Conservation (phyloP, 2,113 vertebrate genomes). For the Onychostoma macrolepis region DNA sequence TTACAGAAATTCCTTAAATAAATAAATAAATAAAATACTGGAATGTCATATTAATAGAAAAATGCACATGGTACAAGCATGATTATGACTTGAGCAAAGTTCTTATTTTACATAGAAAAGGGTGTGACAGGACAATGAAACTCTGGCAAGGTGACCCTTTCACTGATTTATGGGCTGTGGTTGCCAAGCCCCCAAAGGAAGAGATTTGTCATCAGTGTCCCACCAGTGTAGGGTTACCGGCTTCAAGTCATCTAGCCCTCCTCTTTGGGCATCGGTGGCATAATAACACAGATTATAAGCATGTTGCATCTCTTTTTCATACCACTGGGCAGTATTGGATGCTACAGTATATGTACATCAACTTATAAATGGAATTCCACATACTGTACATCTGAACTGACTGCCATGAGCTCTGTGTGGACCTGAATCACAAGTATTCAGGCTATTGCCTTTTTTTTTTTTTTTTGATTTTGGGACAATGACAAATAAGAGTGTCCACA, state of each 20-base stretch:
- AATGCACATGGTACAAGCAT: constrained; percentile 66
- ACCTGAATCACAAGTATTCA: background rate
- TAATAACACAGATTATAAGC: constrained; percentile 20
- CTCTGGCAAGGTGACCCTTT: constrained; percentile 76
- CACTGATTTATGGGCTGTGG: constrained; percentile 71
- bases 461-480: background rate
- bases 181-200: constrained; percentile 77
- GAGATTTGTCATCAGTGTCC: constrained; percentile 75
- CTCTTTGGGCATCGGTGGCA: constrained; percentile 68
- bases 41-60: background rate
- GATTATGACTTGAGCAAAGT: constrained; percentile 59
- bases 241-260: constrained; percentile 74
- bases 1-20: background rate
- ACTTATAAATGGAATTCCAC: background rate
- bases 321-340: background rate
- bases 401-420: background rate
- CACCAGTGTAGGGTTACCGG: constrained; percentile 71
- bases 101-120: constrained; percentile 53
- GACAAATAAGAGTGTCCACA: background rate
- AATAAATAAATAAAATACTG: background rate
- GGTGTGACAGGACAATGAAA: constrained; percentile 72
- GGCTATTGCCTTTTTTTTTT: background rate
- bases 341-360: background rate
- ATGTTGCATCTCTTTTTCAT: constrained; percentile 1
- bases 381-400: background rate